A percentile compares a stretch with the other conserved stretches of the same genome.
These are phyloP conservation scores for Paratrypauchen microcephalus DNA, from an alignment of 2,797 vertebrate genomes.

Conservation along the genomic window DNA sequence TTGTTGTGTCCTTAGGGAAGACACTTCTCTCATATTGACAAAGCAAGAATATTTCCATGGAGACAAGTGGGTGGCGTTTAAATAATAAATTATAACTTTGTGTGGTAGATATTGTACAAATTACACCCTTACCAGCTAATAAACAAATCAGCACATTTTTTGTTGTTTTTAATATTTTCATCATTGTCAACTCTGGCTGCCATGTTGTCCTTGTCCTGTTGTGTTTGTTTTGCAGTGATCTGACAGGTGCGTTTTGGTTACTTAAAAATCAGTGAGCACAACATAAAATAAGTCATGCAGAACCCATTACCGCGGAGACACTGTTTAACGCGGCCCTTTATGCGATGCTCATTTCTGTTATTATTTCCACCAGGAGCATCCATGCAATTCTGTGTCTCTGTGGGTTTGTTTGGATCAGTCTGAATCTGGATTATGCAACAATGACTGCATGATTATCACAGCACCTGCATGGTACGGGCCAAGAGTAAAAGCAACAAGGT, in stretches of 20 bases:
- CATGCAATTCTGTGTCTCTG: not conserved
- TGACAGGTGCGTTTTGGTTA: not conserved
- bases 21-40: too few relatives aligned
- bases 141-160: not conserved
- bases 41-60: too few relatives aligned
- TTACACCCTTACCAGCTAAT: not conserved
- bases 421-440: conserved; percentile 2
- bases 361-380: conserved; percentile 1
- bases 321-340: conserved; percentile 4
- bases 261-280: not conserved
- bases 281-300: not conserved
- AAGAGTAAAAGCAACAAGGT: not conserved
- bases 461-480: not conserved
- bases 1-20: not conserved
- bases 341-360: conserved; percentile 8
- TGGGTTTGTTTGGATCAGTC: conserved; percentile 6
- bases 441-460: not conserved
- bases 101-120: too few relatives aligned
- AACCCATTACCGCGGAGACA: not conserved
- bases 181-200: not conserved
- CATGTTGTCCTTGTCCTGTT: not conserved
- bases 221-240: not conserved
- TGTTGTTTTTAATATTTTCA: not conserved
- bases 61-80: too few relatives aligned
- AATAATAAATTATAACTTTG: too few relatives aligned